A percentile compares a stretch with the other conserved stretches of the same genome.
phyloP scores from a whole-genome alignment of 2,113 vertebrate genomes.

The Corythoichthys haematopterus region DNA sequence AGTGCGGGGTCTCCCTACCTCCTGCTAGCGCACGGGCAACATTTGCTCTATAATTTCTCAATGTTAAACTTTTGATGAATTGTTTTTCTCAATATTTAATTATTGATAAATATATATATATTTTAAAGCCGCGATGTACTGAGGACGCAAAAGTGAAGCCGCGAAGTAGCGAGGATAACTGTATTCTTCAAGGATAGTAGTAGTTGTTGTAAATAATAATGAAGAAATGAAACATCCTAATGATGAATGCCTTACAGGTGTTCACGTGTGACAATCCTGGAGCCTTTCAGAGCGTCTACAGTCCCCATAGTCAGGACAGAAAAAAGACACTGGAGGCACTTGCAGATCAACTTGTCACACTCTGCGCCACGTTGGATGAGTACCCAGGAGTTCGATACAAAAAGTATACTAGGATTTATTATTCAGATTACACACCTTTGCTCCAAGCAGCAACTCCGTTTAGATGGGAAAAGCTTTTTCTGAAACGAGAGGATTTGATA shows the following conservation, averaged over 20 bases:
- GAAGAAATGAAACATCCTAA: neutral
- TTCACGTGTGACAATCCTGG: constrained; percentile 85
- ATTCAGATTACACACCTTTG: constrained; percentile 17
- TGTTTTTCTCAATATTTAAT: too few species aligned
- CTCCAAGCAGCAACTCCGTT: constrained; percentile 8
- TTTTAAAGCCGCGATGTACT: too few species aligned
- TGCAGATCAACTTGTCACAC: constrained; percentile 87
- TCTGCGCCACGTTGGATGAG: constrained; percentile 91
- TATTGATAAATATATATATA: too few species aligned
- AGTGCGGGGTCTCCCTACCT: too few species aligned
- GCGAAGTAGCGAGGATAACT: too few species aligned
- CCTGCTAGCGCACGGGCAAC: too few species aligned
- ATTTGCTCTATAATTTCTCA: too few species aligned
- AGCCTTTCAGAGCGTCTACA: constrained; percentile 87
- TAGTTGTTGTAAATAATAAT: neutral
- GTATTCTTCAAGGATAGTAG: neutral
- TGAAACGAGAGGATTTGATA: neutral
- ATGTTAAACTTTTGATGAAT: too few species aligned
- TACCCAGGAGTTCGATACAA: constrained; percentile 90
- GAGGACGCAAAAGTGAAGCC: too few species aligned
- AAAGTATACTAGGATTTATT: constrained; percentile 69
- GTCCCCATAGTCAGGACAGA: constrained; percentile 76
- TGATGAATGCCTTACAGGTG: constrained; percentile 70
- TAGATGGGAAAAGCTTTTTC: constrained; percentile 9
- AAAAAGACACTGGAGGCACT: constrained; percentile 76